Percentiles rank a stretch among this genome's conserved stretches.
phyloP scores from a whole-genome alignment of 2,888 invertebrate genomes.

The Luperina nickerlii region DNA sequence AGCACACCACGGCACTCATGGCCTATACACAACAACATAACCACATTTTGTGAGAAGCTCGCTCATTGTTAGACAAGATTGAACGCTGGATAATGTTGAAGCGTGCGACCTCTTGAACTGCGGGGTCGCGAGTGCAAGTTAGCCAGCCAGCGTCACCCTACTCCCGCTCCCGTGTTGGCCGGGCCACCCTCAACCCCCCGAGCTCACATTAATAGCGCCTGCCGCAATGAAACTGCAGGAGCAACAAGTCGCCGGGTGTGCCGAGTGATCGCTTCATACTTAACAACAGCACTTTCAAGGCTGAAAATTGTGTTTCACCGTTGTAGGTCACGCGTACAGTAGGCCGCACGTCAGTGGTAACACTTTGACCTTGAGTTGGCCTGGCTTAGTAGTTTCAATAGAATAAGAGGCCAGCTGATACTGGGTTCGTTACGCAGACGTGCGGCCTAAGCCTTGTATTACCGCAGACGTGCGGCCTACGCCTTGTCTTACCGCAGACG shows the following conservation, averaged over 20 bases:
- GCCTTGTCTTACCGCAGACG: background rate
- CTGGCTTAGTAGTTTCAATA: background rate
- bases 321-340: background rate
- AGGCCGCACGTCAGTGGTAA: background rate
- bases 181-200: background rate
- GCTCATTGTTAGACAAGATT: background rate
- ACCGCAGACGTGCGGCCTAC: background rate
- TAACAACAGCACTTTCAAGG: background rate
- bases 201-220: background rate
- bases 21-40: conserved; percentile 90
- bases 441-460: background rate
- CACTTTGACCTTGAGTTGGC: background rate
- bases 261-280: background rate
- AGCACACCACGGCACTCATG: conserved; percentile 98
- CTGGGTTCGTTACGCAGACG: background rate
- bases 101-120: background rate
- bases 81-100: background rate
- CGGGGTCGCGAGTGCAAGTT: background rate
- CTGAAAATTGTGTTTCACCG: background rate
- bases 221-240: conserved; percentile 37
- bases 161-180: too few species aligned
- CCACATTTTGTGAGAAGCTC: background rate
- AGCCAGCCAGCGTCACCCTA: background rate
- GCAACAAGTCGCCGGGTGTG: conserved; percentile 28
- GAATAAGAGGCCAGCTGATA: background rate